phyloP scores from a whole-genome alignment of 2,113 vertebrate genomes.

The Mormyrus iriodes region DNA sequence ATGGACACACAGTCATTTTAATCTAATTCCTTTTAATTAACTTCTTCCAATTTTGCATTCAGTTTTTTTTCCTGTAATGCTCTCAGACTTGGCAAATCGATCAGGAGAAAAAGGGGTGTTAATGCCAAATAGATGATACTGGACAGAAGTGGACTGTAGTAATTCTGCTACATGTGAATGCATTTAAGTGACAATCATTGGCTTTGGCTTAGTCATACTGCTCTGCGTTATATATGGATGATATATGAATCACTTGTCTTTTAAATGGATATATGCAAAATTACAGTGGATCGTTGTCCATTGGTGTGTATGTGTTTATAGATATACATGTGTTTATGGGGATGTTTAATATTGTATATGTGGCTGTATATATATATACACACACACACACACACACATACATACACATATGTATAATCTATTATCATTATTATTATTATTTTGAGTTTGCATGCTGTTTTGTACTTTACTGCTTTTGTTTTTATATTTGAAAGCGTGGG shows the following conservation, averaged over 20 bases:
- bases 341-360: neutral
- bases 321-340: neutral
- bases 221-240: neutral
- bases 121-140: neutral
- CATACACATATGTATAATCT: too few relatives aligned
- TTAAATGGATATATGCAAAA: neutral
- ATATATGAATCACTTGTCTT: neutral
- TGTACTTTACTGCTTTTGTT: neutral
- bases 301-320: neutral
- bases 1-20: slow-evolving; percentile 13
- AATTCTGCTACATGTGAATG: neutral
- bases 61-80: slow-evolving; percentile 8
- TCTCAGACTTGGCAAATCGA: neutral
- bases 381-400: neutral
- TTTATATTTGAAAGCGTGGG: neutral
- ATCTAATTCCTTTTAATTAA: slow-evolving; percentile 26
- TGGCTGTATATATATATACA: neutral
- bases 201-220: neutral
- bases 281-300: neutral
- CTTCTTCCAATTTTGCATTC: slow-evolving; percentile 22
- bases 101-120: neutral
- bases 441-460: neutral
- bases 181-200: neutral
- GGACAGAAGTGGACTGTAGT: neutral
- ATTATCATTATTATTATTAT: too few relatives aligned